These are phyloP conservation scores for Tangara arthus DNA, from an alignment of 2,797 vertebrate genomes.

Conservation along the genomic window DNA sequence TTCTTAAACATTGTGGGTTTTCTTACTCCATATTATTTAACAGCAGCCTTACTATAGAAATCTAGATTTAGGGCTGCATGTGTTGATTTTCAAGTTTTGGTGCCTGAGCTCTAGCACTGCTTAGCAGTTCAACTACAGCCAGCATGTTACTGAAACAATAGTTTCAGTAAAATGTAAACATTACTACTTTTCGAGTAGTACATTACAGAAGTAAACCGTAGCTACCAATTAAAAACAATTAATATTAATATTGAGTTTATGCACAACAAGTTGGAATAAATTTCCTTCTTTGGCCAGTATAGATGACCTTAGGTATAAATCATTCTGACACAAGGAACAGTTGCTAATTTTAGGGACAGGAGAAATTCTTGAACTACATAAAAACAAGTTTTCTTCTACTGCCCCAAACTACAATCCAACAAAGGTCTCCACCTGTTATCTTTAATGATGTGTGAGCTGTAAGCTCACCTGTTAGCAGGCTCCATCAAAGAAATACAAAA, in stretches of 20 bases:
- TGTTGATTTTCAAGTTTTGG: background rate
- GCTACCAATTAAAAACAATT: background rate
- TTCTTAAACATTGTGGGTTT: background rate
- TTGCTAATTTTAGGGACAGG: background rate
- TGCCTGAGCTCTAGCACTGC: background rate
- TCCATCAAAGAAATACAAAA: background rate
- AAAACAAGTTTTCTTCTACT: background rate
- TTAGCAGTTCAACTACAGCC: background rate
- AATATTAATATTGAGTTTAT: background rate
- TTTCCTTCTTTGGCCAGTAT: background rate
- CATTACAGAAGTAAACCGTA: background rate
- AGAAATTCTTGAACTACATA: background rate
- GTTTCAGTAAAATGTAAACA: background rate
- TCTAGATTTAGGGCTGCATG: background rate
- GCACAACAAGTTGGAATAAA: background rate
- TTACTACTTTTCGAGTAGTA: background rate
- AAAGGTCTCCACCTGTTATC: background rate
- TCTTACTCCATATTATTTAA: background rate
- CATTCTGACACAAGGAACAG: background rate
- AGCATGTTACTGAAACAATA: background rate
- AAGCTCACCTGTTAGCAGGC: background rate
- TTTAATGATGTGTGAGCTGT: background rate
- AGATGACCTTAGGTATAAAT: background rate
- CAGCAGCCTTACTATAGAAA: background rate
- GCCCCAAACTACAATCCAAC: background rate